phyloP scores from a whole-genome alignment of 2,797 vertebrate genomes.

The Taeniopygia guttata region DNA sequence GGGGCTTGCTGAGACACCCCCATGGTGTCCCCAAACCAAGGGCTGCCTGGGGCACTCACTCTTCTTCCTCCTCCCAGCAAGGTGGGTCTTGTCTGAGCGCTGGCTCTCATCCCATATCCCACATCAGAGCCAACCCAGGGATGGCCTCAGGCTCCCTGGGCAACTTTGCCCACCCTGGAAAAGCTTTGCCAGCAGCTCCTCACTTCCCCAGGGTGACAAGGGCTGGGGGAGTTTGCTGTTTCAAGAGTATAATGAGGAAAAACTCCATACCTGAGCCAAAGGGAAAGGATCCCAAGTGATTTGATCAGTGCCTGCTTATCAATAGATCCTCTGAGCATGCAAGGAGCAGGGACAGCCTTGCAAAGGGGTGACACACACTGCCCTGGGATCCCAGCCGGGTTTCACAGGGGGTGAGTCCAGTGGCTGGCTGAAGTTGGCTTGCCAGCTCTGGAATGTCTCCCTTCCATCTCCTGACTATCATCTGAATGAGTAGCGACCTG shows the following conservation, averaged over 20 bases:
- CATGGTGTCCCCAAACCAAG: fast-evolving
- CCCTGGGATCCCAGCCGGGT: background rate
- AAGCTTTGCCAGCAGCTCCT: background rate
- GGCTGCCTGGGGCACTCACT: background rate
- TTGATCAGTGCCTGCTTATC: background rate
- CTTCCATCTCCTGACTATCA: background rate
- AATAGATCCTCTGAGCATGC: fast-evolving
- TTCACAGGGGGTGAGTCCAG: background rate
- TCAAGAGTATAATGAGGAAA: background rate
- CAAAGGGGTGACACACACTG: fast-evolving
- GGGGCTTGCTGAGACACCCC: background rate
- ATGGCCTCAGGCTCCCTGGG: background rate
- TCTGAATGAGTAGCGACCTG: fast-evolving
- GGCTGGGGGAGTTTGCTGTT: background rate
- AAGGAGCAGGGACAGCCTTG: background rate
- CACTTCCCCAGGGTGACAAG: fast-evolving
- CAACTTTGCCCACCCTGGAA: background rate
- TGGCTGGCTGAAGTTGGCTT: background rate
- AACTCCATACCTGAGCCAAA: background rate
- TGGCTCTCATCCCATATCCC: background rate
- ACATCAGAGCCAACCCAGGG: fast-evolving
- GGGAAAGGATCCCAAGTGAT: background rate
- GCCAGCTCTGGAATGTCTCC: background rate
- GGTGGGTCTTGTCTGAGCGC: fast-evolving
- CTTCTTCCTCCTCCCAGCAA: background rate